phyloP scores from a whole-genome alignment of 2,797 vertebrate genomes.

The Basileuterus tristriatus region DNA sequence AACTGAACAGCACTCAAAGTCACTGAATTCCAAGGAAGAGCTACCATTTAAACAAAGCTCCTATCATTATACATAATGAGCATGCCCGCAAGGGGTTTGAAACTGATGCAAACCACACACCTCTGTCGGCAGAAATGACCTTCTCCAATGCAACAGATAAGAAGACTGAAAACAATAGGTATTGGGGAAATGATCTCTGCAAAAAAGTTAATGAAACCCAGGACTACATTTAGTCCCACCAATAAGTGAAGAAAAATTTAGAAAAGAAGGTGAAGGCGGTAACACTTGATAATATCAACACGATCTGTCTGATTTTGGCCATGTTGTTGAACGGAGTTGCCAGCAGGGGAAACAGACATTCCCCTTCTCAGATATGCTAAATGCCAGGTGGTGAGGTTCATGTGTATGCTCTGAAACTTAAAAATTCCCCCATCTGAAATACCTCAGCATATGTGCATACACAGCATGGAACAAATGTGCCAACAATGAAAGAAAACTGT shows the following conservation, averaged over 20 bases:
- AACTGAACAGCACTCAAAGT: background rate
- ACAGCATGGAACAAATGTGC: background rate
- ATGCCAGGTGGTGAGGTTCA: background rate
- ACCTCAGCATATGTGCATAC: background rate
- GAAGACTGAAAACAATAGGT: background rate
- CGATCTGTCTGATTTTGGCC: fast-evolving
- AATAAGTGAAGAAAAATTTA: background rate
- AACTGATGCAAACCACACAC: background rate
- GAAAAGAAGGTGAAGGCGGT: background rate
- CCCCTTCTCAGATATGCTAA: background rate
- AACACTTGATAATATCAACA: background rate
- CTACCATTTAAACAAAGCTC: background rate
- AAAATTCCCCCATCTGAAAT: background rate
- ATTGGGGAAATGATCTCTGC: background rate
- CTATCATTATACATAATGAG: fast-evolving
- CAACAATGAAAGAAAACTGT: background rate
- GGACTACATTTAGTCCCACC: background rate
- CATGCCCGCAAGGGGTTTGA: fast-evolving
- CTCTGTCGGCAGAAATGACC: background rate
- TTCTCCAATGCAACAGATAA: background rate
- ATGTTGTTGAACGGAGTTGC: background rate
- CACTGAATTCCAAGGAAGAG: background rate
- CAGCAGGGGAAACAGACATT: background rate
- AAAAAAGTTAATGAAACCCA: background rate
- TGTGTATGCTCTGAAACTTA: background rate